Evolutionary conservation across 2,113 vertebrate species (phyloP).

Genomic region (Rhinolophus ferrumequinum): DNA sequence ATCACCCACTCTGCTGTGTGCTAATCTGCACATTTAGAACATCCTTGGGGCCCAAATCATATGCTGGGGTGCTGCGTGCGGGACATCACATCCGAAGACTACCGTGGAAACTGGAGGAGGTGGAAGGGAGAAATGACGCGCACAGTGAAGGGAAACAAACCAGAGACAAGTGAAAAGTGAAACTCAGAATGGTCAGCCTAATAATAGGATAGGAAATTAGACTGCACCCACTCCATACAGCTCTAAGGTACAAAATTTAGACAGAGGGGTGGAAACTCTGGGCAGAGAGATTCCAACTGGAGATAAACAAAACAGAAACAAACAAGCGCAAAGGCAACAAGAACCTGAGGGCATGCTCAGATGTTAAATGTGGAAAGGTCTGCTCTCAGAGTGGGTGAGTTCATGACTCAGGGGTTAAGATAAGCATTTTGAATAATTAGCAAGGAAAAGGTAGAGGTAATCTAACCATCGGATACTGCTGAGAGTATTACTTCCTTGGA

Average conservation of each 20-base stretch:
- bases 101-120: fast-evolving
- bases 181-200: not conserved
- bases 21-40: too few species aligned
- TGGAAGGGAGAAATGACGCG: too few species aligned
- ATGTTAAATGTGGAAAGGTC: not conserved
- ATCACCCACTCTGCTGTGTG: fast-evolving
- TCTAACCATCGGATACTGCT: not conserved
- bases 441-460: not conserved
- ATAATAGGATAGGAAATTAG: not conserved
- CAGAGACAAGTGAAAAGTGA: not conserved
- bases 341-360: not conserved
- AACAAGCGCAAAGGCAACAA: not conserved
- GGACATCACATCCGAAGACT: not conserved
- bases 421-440: not conserved
- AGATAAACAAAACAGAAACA: not conserved
- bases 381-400: not conserved
- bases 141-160: not conserved
- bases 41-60: too few species aligned
- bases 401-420: not conserved
- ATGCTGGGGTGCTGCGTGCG: fast-evolving
- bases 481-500: not conserved
- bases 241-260: not conserved
- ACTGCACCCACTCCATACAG: fast-evolving
- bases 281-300: not conserved
- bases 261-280: not conserved